phyloP scores from a whole-genome alignment of 2,113 vertebrate species.

The Chunga burmeisteri region DNA sequence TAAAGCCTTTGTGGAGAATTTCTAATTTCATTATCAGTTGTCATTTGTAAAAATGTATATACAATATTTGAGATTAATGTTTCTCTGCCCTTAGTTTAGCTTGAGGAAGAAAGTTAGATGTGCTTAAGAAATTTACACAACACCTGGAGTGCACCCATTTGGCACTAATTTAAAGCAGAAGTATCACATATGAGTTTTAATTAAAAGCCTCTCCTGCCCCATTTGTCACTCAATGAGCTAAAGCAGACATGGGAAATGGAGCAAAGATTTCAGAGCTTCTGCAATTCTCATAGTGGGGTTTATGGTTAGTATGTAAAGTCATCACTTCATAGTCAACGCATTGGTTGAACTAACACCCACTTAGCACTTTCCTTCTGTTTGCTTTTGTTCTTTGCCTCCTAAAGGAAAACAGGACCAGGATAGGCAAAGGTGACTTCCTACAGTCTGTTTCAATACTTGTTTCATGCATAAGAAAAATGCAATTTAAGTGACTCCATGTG shows the following conservation, averaged over 20 bases:
- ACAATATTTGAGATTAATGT: neutral
- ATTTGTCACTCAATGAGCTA: conserved; percentile 33
- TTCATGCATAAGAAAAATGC: neutral
- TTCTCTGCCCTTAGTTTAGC: neutral
- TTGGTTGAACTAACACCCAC: neutral
- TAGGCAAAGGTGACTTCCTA: neutral
- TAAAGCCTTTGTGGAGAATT: neutral
- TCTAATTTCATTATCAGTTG: neutral
- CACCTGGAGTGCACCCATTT: neutral
- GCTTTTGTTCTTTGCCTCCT: neutral
- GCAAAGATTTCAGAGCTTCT: neutral
- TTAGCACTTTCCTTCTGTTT: neutral
- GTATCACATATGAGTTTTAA: conserved; percentile 42
- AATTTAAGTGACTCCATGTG: neutral
- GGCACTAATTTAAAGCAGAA: conserved; percentile 26
- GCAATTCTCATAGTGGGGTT: neutral
- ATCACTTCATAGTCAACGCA: neutral
- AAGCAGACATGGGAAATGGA: neutral
- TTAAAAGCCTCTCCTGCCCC: conserved; percentile 31
- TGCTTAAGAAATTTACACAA: neutral
- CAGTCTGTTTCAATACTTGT: neutral
- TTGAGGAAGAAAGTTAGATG: neutral
- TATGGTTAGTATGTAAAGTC: neutral
- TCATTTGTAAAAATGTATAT: neutral
- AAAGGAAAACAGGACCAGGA: neutral